phyloP scores from a whole-genome alignment of 2,888 invertebrate species.

The Perithous albicinctus region DNA sequence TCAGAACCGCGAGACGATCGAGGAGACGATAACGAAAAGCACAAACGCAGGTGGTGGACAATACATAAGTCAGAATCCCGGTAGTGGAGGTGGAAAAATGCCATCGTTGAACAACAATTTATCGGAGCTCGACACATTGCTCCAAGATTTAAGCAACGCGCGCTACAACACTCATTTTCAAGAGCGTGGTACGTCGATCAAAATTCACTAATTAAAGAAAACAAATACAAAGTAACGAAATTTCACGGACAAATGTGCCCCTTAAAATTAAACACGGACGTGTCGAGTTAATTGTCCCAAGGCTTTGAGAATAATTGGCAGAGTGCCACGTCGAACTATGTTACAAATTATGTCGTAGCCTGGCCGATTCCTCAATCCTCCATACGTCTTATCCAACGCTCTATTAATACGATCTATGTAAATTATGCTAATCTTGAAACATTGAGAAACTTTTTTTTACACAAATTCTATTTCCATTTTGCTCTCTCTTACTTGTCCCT shows the following conservation, averaged over 20 bases:
- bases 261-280: background rate
- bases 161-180: conserved; percentile 86
- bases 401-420: conserved; percentile 44
- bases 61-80: conserved; percentile 67
- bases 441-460: background rate
- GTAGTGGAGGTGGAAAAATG: conserved; percentile 82
- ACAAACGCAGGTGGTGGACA: conserved; percentile 72
- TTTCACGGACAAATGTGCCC: background rate
- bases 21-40: conserved; percentile 86
- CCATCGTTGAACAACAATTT: conserved; percentile 90
- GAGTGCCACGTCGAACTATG: conserved; percentile 25
- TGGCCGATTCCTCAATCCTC: conserved; percentile 5
- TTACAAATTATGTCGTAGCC: conserved; percentile 55
- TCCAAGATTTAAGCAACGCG: conserved; percentile 96
- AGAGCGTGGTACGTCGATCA: conserved; percentile 83
- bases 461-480: background rate
- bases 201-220: background rate
- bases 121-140: conserved; percentile 95
- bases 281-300: conserved; percentile 33
- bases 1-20: conserved; percentile 86
- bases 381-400: background rate
- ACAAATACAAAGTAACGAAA: background rate
- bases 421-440: conserved; percentile 14
- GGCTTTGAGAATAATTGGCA: conserved; percentile 26
- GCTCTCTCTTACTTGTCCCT: background rate